phyloP scores from a whole-genome alignment of 2,888 invertebrate species.

The Petrophora chlorosata region DNA sequence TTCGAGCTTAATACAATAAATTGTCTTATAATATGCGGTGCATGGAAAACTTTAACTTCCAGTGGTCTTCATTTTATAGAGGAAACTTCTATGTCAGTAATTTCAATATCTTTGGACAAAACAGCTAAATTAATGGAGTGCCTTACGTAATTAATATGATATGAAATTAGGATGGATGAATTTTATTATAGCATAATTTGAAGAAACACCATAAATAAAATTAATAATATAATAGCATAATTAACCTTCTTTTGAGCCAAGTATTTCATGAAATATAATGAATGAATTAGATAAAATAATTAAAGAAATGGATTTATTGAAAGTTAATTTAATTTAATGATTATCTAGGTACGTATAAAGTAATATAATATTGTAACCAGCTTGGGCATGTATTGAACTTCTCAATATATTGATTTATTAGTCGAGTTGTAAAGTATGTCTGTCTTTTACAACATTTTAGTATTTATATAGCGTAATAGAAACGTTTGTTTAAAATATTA shows the following conservation, averaged over 20 bases:
- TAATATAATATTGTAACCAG: conserved; percentile 1
- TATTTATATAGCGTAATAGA: background rate
- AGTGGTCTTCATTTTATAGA: conserved; percentile 75
- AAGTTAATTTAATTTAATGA: conserved; percentile 6
- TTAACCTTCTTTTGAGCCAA: conserved; percentile 63
- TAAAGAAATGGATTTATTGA: conserved; percentile 12
- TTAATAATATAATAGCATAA: conserved; percentile 72
- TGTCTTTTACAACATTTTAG: background rate
- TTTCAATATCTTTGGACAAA: conserved; percentile 74
- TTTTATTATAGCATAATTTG: conserved; percentile 83
- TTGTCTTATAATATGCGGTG: conserved; percentile 57
- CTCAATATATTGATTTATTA: background rate
- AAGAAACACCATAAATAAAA: conserved; percentile 77
- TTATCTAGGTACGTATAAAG: conserved; percentile 2
- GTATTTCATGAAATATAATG: conserved; percentile 64
- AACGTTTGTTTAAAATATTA: background rate
- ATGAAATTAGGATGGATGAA: conserved; percentile 81
- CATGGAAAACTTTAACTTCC: conserved; percentile 69
- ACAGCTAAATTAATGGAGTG: conserved; percentile 82
- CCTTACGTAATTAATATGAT: conserved; percentile 83
- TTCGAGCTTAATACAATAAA: conserved; percentile 51
- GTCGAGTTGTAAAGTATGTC: background rate
- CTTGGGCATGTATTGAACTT: background rate
- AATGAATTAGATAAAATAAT: conserved; percentile 29
- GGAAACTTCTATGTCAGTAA: conserved; percentile 62